Evolutionary conservation across 2,113 vertebrate species (phyloP).

Genomic region (Nycticorax nycticorax): DNA sequence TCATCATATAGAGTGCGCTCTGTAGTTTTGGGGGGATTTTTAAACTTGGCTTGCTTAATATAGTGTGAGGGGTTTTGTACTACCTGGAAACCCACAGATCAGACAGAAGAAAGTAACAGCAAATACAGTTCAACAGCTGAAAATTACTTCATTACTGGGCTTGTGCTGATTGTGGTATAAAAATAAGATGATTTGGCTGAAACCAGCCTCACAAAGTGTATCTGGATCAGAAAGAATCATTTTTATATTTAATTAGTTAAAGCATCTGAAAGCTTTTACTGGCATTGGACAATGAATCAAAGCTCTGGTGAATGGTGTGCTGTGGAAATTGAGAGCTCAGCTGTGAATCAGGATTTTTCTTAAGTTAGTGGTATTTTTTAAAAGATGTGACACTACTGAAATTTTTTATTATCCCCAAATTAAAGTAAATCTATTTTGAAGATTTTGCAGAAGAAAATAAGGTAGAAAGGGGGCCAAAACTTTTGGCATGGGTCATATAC

Average conservation of each 20-base stretch:
- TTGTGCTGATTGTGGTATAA: background rate
- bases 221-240: background rate
- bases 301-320: background rate
- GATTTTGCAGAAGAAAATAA: background rate
- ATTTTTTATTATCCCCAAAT: background rate
- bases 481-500: background rate
- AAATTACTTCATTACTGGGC: background rate
- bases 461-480: background rate
- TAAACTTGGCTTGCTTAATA: background rate
- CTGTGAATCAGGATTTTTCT: background rate
- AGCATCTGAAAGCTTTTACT: conserved; percentile 48
- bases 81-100: background rate
- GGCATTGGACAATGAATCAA: conserved; percentile 10
- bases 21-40: background rate
- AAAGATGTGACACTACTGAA: background rate
- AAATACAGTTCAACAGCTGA: background rate
- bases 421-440: background rate
- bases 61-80: background rate
- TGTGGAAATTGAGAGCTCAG: background rate
- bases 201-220: background rate
- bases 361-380: background rate
- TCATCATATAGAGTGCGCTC: background rate
- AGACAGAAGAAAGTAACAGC: background rate
- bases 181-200: background rate
- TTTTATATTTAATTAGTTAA: conserved; percentile 30